These are phyloP conservation scores for Lepus townsendii DNA, from an alignment of 2,797 vertebrate genomes.

Conservation along the genomic window DNA sequence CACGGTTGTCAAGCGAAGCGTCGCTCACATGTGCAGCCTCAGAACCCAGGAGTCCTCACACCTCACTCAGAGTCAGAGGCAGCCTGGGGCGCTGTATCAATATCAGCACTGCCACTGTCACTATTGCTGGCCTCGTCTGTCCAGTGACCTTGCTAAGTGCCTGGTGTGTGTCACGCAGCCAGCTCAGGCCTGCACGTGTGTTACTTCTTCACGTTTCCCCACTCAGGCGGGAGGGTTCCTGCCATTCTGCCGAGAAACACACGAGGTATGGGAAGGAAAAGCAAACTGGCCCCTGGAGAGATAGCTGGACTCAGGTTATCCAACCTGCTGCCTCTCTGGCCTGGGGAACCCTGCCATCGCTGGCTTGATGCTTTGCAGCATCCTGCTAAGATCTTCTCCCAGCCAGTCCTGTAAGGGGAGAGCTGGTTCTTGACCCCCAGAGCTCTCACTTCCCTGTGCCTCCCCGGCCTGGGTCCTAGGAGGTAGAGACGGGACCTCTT, in stretches of 20 bases:
- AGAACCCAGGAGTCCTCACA: not conserved
- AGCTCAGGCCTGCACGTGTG: rapidly evolving
- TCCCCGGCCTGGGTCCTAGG: not conserved
- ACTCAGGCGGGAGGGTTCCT: not conserved
- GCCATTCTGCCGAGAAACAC: not conserved
- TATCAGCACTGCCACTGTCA: rapidly evolving
- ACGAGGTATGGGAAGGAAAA: not conserved
- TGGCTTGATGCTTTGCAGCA: not conserved
- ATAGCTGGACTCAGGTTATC: not conserved
- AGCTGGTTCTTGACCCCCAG: not conserved
- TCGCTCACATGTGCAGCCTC: not conserved
- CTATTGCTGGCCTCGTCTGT: rapidly evolving
- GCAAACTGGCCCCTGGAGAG: not conserved
- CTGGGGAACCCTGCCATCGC: not conserved
- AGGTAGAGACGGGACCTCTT: not conserved
- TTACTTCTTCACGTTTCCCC: not conserved
- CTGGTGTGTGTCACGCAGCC: not conserved
- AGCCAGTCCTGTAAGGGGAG: not conserved
- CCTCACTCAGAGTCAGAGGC: not conserved
- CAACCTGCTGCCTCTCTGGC: not conserved
- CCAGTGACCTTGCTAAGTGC: not conserved
- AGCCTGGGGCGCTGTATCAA: rapidly evolving
- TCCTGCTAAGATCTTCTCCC: not conserved
- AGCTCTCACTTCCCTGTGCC: rapidly evolving
- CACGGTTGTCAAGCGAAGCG: not conserved